phyloP scores from a whole-genome alignment of 92 coral and sea anemone species.

The Porites lobata region DNA sequence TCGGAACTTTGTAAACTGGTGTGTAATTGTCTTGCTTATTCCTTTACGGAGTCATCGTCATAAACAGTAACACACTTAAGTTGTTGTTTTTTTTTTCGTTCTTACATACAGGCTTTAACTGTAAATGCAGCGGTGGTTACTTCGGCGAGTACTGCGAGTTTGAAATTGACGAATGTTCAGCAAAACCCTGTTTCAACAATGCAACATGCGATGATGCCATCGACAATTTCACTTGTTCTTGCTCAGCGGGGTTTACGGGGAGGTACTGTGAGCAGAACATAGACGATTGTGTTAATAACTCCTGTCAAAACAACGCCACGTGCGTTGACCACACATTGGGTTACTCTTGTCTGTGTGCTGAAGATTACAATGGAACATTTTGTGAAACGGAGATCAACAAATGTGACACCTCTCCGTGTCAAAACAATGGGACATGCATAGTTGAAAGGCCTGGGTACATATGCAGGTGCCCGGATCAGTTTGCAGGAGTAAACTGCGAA shows the following conservation, averaged over 20 bases:
- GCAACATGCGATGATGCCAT: constrained; percentile 64
- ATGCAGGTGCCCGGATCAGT: constrained; percentile 65
- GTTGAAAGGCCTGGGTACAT: constrained; percentile 64
- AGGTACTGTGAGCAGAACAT: constrained; percentile 60
- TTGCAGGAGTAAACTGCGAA: constrained; percentile 67
- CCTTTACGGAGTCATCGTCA: too few relatives aligned
- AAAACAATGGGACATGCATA: constrained; percentile 74
- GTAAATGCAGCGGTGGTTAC: constrained; percentile 26
- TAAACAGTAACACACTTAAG: too few relatives aligned
- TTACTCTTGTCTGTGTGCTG: constrained; percentile 67
- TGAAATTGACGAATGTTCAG: constrained; percentile 57
- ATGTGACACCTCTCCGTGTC: constrained; percentile 63
- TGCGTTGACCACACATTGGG: constrained; percentile 60
- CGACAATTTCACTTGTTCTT: constrained; percentile 57
- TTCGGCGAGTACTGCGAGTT: constrained; percentile 64
- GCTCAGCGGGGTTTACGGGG: constrained; percentile 73
- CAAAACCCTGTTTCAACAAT: constrained; percentile 65
- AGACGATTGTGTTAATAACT: constrained; percentile 69
- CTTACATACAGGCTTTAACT: constrained; percentile 17
- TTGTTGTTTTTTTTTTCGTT: constrained; percentile 26
- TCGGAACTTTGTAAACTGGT: too few relatives aligned
- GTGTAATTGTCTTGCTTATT: too few relatives aligned
- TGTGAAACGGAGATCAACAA: constrained; percentile 72
- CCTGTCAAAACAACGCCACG: constrained; percentile 79
- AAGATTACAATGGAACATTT: constrained; percentile 73